Conservation (phyloP, 2,888 invertebrate genomes). For the Athalia cordata region DNA sequence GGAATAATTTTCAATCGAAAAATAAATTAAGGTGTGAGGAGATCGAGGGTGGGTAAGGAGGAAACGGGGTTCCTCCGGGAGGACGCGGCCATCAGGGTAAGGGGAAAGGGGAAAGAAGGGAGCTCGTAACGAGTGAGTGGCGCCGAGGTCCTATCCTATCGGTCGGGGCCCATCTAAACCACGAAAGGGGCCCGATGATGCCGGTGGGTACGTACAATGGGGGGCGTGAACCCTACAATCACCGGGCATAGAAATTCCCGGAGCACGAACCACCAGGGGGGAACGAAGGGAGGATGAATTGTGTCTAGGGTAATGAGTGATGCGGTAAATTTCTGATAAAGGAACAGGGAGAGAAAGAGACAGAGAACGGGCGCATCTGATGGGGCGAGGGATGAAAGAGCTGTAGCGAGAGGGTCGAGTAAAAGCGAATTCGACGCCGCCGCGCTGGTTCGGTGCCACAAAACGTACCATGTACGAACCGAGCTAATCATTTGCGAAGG, state of each 20-base stretch:
- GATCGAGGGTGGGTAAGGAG: conserved; percentile 2
- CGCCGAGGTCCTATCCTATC: conserved; percentile 45
- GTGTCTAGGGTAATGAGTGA: conserved; percentile 48
- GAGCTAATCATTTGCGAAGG: neutral
- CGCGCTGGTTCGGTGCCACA: neutral
- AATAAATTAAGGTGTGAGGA: conserved; percentile 4
- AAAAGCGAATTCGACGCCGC: too few species aligned
- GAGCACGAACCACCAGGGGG: conserved; percentile 25
- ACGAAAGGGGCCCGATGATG: conserved; percentile 36
- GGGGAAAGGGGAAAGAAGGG: neutral
- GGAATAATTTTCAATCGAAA: conserved; percentile 16
- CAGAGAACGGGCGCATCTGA: neutral
- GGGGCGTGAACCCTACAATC: conserved; percentile 47
- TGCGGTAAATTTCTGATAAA: conserved; percentile 48
- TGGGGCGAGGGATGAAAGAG: neutral
- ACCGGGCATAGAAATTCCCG: conserved; percentile 46
- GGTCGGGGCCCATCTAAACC: conserved; percentile 46
- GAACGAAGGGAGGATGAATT: conserved; percentile 40
- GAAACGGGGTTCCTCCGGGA: neutral
- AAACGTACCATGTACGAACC: neutral
- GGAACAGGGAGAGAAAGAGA: conserved; percentile 16
- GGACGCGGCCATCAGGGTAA: neutral
- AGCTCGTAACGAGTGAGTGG: conserved; percentile 45
- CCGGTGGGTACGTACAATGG: conserved; percentile 45
- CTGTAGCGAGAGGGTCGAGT: neutral